Conservation (phyloP, 2,797 vertebrate species). For the Anguilla megastoma region DNA sequence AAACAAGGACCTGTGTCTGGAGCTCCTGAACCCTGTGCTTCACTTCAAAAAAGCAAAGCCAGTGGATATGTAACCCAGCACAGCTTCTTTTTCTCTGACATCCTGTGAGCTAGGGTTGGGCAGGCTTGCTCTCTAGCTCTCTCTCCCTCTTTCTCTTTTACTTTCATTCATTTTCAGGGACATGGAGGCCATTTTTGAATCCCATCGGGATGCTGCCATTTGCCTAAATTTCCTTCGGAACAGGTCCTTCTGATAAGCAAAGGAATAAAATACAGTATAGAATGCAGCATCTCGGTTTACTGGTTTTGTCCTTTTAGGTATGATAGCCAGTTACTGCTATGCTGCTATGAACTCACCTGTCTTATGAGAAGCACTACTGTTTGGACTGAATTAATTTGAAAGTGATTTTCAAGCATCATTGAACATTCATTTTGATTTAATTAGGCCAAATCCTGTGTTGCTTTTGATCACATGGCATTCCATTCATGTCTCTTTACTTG, state of each 20-base stretch:
- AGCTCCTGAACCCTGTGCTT: not conserved
- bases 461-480: not conserved
- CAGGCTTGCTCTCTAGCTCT: not conserved
- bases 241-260: not conserved
- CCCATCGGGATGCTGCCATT: not conserved
- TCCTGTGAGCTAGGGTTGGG: not conserved
- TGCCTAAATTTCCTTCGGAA: slow-evolving; percentile 16
- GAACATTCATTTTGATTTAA: not conserved
- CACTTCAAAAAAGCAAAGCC: not conserved
- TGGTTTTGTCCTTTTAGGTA: slow-evolving; percentile 10
- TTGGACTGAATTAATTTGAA: not conserved
- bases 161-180: not conserved
- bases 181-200: not conserved
- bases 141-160: not conserved
- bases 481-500: not conserved
- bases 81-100: not conserved
- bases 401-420: not conserved
- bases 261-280: too few species aligned
- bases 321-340: not conserved
- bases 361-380: not conserved
- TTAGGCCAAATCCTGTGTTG: not conserved
- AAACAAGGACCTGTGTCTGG: not conserved
- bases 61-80: not conserved
- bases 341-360: not conserved
- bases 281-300: not conserved